Evolutionary conservation across 2,888 invertebrate species (phyloP).

Genomic region (Saturnia pavonia): DNA sequence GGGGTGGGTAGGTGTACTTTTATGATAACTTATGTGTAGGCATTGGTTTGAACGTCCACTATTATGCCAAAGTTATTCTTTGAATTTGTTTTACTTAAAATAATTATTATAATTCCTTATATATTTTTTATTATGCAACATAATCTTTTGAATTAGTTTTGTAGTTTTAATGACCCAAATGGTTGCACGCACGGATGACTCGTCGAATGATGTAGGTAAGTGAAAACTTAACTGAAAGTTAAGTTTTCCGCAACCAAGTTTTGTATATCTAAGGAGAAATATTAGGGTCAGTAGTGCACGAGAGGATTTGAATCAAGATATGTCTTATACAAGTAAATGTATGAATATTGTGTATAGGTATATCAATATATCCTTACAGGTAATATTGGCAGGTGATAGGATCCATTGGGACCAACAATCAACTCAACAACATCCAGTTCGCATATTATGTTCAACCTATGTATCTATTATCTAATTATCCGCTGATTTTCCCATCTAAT

Average conservation of each 20-base stretch:
- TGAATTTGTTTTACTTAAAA: not conserved
- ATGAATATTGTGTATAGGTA: not conserved
- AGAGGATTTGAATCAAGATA: not conserved
- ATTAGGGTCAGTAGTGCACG: not conserved
- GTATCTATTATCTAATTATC: too few relatives aligned
- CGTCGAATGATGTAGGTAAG: not conserved
- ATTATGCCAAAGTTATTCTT: not conserved
- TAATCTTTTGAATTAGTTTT: not conserved
- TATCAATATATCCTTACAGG: too few relatives aligned
- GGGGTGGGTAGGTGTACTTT: slow-evolving; percentile 58
- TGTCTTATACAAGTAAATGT: not conserved
- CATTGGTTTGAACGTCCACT: slow-evolving; percentile 11
- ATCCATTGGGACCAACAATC: too few relatives aligned
- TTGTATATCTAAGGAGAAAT: not conserved
- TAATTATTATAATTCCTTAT: not conserved
- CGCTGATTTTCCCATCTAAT: too few relatives aligned
- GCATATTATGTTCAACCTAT: too few relatives aligned
- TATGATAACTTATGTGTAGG: slow-evolving; percentile 53
- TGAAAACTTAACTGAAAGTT: not conserved
- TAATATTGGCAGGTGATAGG: too few relatives aligned
- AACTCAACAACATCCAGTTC: too few relatives aligned
- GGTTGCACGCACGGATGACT: not conserved
- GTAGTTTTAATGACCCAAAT: too few relatives aligned
- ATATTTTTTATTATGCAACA: not conserved
- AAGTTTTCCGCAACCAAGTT: too few relatives aligned